A percentile compares a stretch with the other conserved stretches of the same genome.
These are phyloP conservation scores for Apomyelois bistriatella DNA, from an alignment of 2,888 invertebrate species.

Conservation along the genomic window DNA sequence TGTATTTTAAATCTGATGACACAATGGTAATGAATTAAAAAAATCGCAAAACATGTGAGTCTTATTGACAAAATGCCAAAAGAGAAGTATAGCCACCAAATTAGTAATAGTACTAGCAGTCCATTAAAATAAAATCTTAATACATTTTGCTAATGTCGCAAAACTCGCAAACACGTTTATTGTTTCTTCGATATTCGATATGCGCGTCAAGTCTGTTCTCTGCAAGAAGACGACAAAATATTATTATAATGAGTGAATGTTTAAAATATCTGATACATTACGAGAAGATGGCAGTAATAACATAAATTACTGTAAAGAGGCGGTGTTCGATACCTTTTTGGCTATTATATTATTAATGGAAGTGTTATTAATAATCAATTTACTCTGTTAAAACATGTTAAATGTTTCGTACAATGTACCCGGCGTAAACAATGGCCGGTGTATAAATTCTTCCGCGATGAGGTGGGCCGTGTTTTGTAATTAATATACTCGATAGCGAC, in stretches of 20 bases:
- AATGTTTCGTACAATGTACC: slow-evolving; percentile 34
- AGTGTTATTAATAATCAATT: slow-evolving; percentile 71
- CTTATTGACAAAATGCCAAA: slow-evolving; percentile 3
- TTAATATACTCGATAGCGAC: slow-evolving; percentile 10
- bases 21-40: not conserved
- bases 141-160: slow-evolving; percentile 6
- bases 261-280: slow-evolving; percentile 22
- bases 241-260: slow-evolving; percentile 31
- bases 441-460: slow-evolving; percentile 41
- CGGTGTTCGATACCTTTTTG: slow-evolving; percentile 41
- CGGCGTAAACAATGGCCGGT: slow-evolving; percentile 32
- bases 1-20: not conserved
- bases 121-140: slow-evolving; percentile 7
- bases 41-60: not conserved
- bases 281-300: slow-evolving; percentile 31
- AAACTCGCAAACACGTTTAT: slow-evolving; percentile 1
- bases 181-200: slow-evolving; percentile 22
- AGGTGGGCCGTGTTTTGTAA: slow-evolving; percentile 16
- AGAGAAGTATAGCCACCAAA: not conserved
- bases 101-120: too few relatives aligned
- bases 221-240: slow-evolving; percentile 30
- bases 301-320: slow-evolving; percentile 57
- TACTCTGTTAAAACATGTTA: slow-evolving; percentile 43
- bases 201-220: slow-evolving; percentile 29
- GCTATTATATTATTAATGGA: slow-evolving; percentile 53